phyloP scores from a whole-genome alignment of 2,113 vertebrate genomes.

The Chloropsis hardwickii region DNA sequence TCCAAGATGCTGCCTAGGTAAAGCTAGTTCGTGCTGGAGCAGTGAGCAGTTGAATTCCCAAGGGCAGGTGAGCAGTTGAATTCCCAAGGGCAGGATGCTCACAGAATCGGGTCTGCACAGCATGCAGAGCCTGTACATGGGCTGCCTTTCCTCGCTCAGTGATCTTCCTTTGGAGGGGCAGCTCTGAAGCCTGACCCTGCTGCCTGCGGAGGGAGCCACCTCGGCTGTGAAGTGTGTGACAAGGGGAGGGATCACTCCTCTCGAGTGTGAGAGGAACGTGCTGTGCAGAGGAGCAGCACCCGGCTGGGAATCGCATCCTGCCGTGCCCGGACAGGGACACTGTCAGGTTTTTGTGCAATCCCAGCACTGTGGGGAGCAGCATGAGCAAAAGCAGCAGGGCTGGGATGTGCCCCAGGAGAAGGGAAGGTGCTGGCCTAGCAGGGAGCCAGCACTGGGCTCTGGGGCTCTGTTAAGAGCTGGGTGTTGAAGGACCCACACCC shows the following conservation, averaged over 20 bases:
- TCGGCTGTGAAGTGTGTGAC: background rate
- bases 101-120: background rate
- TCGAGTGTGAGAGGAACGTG: background rate
- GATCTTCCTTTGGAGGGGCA: background rate
- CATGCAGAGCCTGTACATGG: too few relatives aligned
- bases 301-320: background rate
- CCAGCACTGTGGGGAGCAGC: fast-evolving
- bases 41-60: background rate
- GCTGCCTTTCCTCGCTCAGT: background rate
- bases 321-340: background rate
- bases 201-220: background rate
- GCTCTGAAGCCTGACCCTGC: background rate
- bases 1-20: background rate
- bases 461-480: fast-evolving
- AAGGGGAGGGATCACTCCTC: background rate
- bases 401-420: background rate
- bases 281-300: background rate
- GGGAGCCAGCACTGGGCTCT: background rate
- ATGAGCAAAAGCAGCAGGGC: fast-evolving
- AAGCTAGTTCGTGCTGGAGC: background rate
- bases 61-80: background rate
- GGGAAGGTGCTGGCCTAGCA: background rate
- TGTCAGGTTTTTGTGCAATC: background rate
- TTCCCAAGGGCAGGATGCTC: background rate
- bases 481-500: background rate